phyloP scores from a whole-genome alignment of 2,888 invertebrate species.

The Ypsolopha sequella region DNA sequence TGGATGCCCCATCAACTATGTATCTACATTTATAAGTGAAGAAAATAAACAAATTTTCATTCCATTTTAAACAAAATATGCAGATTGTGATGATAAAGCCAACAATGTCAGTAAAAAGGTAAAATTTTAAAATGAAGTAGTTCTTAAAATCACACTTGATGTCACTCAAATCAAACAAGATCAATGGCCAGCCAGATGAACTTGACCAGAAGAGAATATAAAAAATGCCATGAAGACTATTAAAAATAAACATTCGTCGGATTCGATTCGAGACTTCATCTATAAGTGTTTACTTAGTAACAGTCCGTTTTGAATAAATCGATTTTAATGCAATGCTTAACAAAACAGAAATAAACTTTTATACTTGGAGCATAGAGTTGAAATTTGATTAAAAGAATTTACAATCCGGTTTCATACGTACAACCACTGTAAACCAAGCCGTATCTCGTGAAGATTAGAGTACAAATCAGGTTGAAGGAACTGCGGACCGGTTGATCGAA shows the following conservation, averaged over 20 bases:
- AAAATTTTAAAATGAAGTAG: constrained; percentile 27
- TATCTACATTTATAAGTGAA: too few relatives aligned
- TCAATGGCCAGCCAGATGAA: constrained; percentile 41
- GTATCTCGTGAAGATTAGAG: constrained; percentile 18
- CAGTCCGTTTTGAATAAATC: constrained; percentile 58
- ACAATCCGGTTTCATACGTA: not conserved
- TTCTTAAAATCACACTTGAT: constrained; percentile 40
- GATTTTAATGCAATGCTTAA: constrained; percentile 25
- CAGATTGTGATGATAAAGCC: not conserved
- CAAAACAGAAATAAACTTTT: constrained; percentile 20
- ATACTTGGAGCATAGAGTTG: not conserved
- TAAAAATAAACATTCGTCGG: constrained; percentile 57
- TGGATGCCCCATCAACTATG: not conserved
- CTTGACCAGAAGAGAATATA: constrained; percentile 34
- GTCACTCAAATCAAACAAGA: constrained; percentile 26
- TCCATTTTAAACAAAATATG: not conserved
- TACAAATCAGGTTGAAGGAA: constrained; percentile 18
- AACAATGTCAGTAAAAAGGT: constrained; percentile 28
- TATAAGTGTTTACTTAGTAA: constrained; percentile 63
- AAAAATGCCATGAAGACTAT: constrained; percentile 38
- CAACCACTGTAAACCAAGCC: constrained; percentile 10
- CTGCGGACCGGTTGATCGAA: constrained; percentile 15
- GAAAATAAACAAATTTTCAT: too few relatives aligned
- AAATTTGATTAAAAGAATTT: not conserved
- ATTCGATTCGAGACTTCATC: constrained; percentile 56